phyloP scores from a whole-genome alignment of 2,888 invertebrate species.

The Sarcophaga carnaria region DNA sequence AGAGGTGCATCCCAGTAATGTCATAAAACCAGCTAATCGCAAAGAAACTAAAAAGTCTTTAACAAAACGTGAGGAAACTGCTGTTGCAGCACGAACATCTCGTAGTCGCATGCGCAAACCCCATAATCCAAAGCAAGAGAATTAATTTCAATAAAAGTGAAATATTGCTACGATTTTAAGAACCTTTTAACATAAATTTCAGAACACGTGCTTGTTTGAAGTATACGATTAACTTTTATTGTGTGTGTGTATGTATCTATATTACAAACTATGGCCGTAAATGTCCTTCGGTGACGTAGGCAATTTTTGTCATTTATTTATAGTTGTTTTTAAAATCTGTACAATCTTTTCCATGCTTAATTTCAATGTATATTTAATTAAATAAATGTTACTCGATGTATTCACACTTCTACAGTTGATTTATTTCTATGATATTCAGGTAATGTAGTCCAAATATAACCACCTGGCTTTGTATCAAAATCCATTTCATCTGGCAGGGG shows the following conservation, averaged over 20 bases:
- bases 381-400: constrained; percentile 38
- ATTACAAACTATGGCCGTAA: neutral
- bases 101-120: constrained; percentile 35
- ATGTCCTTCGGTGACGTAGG: too few relatives aligned
- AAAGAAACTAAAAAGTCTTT: neutral
- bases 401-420: constrained; percentile 24
- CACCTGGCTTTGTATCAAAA: constrained; percentile 83
- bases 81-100: neutral
- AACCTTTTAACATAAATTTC: too few relatives aligned
- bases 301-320: neutral
- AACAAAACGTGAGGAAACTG: neutral
- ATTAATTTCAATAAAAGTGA: constrained; percentile 42
- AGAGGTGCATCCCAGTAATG: neutral
- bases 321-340: neutral
- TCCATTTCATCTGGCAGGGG: constrained; percentile 83
- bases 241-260: neutral
- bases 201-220: too few relatives aligned
- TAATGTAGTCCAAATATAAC: constrained; percentile 87
- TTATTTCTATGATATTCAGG: constrained; percentile 76
- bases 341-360: neutral
- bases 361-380: constrained; percentile 21
- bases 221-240: neutral
- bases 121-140: constrained; percentile 13
- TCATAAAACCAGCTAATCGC: neutral
- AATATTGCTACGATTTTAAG: neutral